Evolutionary conservation across 2,888 invertebrate genomes (phyloP).

Genomic region (Thereva unica): DNA sequence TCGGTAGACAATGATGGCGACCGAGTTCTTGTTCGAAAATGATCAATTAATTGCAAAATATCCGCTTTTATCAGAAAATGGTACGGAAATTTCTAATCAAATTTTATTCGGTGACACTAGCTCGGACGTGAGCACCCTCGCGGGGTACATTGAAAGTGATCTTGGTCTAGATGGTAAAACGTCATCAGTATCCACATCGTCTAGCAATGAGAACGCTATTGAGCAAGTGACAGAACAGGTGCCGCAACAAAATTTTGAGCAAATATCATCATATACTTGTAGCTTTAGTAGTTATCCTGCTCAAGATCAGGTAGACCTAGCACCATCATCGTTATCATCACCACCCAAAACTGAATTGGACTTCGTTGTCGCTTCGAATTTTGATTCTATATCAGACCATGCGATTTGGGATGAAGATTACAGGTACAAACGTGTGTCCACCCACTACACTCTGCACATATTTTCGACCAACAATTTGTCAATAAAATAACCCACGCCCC

Average conservation of each 20-base stretch:
- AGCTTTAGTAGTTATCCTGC: conserved; percentile 28
- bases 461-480: conserved; percentile 1
- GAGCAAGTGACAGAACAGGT: conserved; percentile 28
- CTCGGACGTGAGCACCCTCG: conserved; percentile 9
- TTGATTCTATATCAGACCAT: conserved; percentile 33
- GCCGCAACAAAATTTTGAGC: conserved; percentile 26
- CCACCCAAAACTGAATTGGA: conserved; percentile 25
- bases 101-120: conserved; percentile 6
- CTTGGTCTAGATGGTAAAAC: conserved; percentile 15
- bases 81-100: neutral
- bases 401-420: conserved; percentile 30
- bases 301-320: conserved; percentile 31
- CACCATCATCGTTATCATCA: conserved; percentile 28
- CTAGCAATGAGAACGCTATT: neutral
- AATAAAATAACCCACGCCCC: conserved; percentile 5
- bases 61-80: conserved; percentile 1
- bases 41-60: conserved; percentile 17
- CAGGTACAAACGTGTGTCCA: conserved; percentile 19
- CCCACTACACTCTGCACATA: conserved; percentile 5
- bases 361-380: conserved; percentile 24
- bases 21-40: conserved; percentile 19
- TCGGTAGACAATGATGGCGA: conserved; percentile 19
- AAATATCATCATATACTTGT: conserved; percentile 29
- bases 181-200: neutral
- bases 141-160: conserved; percentile 24